Evolutionary conservation across 2,888 invertebrate genomes (phyloP), one percentile per base, ranked within the genome.

Genomic region (Ganaspis brasiliensis): DNA sequence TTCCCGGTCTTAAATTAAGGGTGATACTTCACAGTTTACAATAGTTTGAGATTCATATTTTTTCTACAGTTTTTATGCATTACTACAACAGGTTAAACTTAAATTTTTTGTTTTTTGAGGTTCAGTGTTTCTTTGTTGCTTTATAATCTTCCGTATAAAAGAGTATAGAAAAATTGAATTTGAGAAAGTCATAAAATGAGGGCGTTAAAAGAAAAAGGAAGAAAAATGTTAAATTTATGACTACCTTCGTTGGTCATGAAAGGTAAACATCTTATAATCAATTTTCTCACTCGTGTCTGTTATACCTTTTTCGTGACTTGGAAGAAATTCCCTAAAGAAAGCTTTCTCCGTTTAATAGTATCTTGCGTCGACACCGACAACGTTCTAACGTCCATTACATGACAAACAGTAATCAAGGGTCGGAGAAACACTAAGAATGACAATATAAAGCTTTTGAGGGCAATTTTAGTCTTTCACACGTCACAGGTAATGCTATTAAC

Each of bases 191-290:
- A 67, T 67, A 67, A 67, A 67, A 16, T 21, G n/a, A 4, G 21
- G 8, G 6, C 2, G 21, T 59, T 31, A n/a, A 24, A 45, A 63
- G n/a, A n/a, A 45, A 45, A 24, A 14, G 3, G 0, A 45, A 26
- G 26, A 9, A 12, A 24, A 67, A 45, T n/a, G n/a, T 45, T n/a
- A 26, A 67, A 45, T 67, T 67, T 49, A 49, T 67, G 45, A 67
- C 45, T 26, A 45, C 24, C 45, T 67, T 26, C 9, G 45, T 45
- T 67, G 45, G 45, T 67, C 45, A 45, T 67, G 45, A 67, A 67
- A 67, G 67, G 45, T 49, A 49, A 67, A 67, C 67, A 67, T 67
- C 24, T 45, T 49, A 67, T 49, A 67, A 67, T 26, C 67, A 67
- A 49, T 67, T 67, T 67, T 67, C 67, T 45, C 40, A 12, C 40